Conservation (phyloP, 2,888 invertebrate species). For the Synergus itoensis region DNA sequence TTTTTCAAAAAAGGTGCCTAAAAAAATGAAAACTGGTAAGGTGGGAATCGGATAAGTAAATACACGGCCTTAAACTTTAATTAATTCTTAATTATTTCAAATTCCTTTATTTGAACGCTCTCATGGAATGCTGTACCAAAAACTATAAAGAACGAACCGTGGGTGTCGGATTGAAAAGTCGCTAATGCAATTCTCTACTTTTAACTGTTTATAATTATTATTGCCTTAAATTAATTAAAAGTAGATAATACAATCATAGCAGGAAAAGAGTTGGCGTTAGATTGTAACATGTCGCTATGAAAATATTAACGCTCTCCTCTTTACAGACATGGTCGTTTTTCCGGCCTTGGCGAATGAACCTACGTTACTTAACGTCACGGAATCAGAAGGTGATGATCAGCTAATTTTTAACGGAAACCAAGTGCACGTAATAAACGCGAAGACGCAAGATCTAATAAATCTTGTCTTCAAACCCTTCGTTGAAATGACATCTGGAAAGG, state of each 20-base stretch:
- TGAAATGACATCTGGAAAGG: constrained; percentile 59
- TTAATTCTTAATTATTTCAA: too few species aligned
- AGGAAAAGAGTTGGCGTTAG: not conserved
- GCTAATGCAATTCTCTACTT: not conserved
- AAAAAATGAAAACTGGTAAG: too few species aligned
- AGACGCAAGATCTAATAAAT: constrained; percentile 44
- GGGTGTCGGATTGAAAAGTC: not conserved
- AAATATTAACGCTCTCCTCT: constrained; percentile 1
- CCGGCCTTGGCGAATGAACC: constrained; percentile 70
- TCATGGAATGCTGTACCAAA: not conserved
- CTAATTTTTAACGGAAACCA: constrained; percentile 51
- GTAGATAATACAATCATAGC: not conserved
- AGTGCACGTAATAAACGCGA: constrained; percentile 49
- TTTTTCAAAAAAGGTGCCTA: too few species aligned
- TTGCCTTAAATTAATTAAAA: not conserved
- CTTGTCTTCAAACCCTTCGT: constrained; percentile 42
- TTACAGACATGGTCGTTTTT: constrained; percentile 73
- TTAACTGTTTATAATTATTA: not conserved
- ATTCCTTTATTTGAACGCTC: too few species aligned
- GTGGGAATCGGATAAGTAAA: too few species aligned
- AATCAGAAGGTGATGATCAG: constrained; percentile 50
- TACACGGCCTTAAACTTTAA: too few species aligned
- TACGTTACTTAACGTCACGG: constrained; percentile 59
- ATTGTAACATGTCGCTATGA: not conserved
- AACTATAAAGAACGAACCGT: not conserved